phyloP scores from a whole-genome alignment of 2,888 invertebrate species.

The Cepaea hortensis region DNA sequence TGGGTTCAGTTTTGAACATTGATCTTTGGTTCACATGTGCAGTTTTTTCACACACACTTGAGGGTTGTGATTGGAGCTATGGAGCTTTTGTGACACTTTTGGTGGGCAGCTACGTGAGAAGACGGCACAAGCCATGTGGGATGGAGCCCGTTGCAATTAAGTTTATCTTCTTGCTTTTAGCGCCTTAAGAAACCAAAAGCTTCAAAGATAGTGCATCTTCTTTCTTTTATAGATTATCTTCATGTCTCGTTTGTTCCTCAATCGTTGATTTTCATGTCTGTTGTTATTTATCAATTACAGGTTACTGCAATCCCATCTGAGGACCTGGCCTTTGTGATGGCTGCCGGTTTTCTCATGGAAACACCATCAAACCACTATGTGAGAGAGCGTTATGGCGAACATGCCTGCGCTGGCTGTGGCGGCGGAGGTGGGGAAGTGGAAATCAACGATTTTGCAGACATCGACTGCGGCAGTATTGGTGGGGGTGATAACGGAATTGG shows the following conservation, averaged over 20 bases:
- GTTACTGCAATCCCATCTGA: constrained; percentile 61
- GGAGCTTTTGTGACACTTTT: too few relatives aligned
- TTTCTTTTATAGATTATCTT: constrained; percentile 22
- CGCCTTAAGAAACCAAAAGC: too few relatives aligned
- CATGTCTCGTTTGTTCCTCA: too few relatives aligned
- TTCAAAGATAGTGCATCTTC: too few relatives aligned
- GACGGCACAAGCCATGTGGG: too few relatives aligned
- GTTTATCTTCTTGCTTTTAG: too few relatives aligned
- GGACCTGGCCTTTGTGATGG: constrained; percentile 73
- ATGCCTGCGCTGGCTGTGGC: constrained; percentile 66
- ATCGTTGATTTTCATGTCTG: not conserved
- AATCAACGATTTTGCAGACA: constrained; percentile 36
- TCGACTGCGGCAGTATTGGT: constrained; percentile 44
- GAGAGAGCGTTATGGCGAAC: constrained; percentile 57
- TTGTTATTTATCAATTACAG: not conserved
- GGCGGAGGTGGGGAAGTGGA: constrained; percentile 51
- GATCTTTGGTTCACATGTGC: too few relatives aligned
- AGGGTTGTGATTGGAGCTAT: too few relatives aligned
- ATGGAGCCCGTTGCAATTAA: too few relatives aligned
- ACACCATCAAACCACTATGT: constrained; percentile 72
- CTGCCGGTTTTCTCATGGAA: constrained; percentile 76
- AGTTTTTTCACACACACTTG: too few relatives aligned
- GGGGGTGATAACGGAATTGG: constrained; percentile 45
- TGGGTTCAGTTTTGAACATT: too few relatives aligned
- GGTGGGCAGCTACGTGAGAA: too few relatives aligned